A percentile compares a stretch with the other conserved stretches of the same genome.
Conservation (phyloP, 2,888 invertebrate genomes). For the Clitarchus hookeri region DNA sequence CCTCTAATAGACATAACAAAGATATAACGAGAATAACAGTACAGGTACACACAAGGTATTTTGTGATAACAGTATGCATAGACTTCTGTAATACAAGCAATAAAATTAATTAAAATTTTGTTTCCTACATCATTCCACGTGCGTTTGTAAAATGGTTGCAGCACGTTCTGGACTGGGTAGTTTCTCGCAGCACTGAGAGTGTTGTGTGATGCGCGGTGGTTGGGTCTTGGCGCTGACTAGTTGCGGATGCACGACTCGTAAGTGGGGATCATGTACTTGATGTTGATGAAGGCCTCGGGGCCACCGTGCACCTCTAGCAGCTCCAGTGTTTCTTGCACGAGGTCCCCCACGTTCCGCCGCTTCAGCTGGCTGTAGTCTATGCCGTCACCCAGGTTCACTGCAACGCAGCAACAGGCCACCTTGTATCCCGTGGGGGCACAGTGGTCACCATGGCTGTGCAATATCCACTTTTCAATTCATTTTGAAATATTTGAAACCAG, state of each 20-base stretch:
- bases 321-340: slow-evolving; percentile 92
- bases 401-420: slow-evolving; percentile 47
- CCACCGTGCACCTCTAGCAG: slow-evolving; percentile 90
- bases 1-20: neutral
- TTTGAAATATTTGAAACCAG: no score
- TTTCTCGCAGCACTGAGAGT: no score
- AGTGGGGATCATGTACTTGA: slow-evolving; percentile 97
- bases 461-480: no score
- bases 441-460: neutral
- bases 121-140: no score
- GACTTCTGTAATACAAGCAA: neutral
- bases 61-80: neutral
- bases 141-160: no score
- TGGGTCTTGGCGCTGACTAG: neutral
- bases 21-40: neutral
- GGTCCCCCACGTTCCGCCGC: slow-evolving; percentile 85
- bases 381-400: slow-evolving; percentile 78
- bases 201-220: no score
- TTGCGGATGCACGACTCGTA: slow-evolving; percentile 83
- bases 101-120: neutral
- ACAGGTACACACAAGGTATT: neutral
- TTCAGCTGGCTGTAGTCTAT: slow-evolving; percentile 89
- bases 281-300: slow-evolving; percentile 95
- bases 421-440: neutral
- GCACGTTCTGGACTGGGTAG: no score